A percentile compares a stretch with the other conserved stretches of the same genome.
phyloP scores from a whole-genome alignment of 2,888 invertebrate species.

The Nymphalis c-album region DNA sequence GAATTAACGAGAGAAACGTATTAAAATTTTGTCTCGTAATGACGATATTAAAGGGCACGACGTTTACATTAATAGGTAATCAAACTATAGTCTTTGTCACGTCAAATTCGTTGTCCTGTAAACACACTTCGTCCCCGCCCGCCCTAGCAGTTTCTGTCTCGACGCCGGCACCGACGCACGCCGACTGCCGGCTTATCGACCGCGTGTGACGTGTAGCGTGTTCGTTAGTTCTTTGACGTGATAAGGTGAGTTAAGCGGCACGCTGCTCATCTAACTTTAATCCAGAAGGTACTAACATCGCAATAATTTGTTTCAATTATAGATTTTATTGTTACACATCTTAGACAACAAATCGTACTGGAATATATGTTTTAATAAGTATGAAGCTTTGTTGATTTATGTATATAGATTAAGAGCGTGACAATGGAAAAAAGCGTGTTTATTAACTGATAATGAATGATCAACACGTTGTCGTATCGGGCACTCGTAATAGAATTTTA shows the following conservation, averaged over 20 bases:
- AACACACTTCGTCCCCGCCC: conserved; percentile 51
- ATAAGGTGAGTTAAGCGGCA: conserved; percentile 33
- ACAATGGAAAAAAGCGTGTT: conserved; percentile 15
- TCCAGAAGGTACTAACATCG: background rate
- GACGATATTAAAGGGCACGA: conserved; percentile 14
- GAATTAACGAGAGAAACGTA: conserved; percentile 3
- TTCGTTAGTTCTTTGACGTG: conserved; percentile 48
- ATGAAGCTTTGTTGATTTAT: conserved; percentile 6
- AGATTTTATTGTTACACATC: background rate
- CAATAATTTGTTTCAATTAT: background rate
- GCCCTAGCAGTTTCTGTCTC: conserved; percentile 59
- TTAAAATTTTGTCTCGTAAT: background rate
- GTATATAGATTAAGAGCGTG: conserved; percentile 8
- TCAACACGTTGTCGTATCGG: conserved; percentile 27
- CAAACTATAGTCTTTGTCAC: conserved; percentile 27
- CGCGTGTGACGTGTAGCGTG: conserved; percentile 53
- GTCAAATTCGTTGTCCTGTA: conserved; percentile 37
- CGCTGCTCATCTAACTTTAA: conserved; percentile 24
- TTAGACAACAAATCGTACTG: background rate
- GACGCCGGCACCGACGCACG: conserved; percentile 60
- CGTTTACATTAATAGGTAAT: conserved; percentile 20
- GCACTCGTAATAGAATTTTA: conserved; percentile 14
- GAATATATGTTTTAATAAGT: background rate
- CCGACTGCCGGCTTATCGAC: conserved; percentile 49
- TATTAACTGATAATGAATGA: conserved; percentile 19